Evolutionary conservation across 2,797 vertebrate species (phyloP).

Genomic region (Gymnothorax reevesii): DNA sequence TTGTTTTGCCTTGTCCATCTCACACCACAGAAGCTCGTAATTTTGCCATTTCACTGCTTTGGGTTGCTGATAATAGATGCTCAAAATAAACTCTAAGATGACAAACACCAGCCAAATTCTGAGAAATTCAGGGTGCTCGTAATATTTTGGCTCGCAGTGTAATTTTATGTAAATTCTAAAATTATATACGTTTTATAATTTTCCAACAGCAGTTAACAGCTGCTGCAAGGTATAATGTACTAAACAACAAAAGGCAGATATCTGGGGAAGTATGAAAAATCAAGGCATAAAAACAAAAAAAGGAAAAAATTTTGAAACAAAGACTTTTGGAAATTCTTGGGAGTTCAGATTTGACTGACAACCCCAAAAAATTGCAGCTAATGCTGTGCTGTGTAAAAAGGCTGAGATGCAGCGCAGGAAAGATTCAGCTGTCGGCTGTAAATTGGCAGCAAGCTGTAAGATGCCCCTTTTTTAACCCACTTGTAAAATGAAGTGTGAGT

Average conservation of each 20-base stretch:
- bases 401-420: background rate
- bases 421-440: background rate
- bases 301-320: background rate
- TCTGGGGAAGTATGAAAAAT: background rate
- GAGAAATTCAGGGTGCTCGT: too few relatives aligned
- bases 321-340: background rate
- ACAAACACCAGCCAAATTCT: too few relatives aligned
- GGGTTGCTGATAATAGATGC: too few relatives aligned
- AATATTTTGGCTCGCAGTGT: too few relatives aligned
- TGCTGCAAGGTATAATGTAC: background rate
- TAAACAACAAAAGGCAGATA: background rate
- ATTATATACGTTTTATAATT: background rate
- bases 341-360: background rate
- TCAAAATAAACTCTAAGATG: too few relatives aligned
- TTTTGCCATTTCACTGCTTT: background rate
- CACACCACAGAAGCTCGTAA: background rate
- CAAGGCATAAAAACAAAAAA: background rate
- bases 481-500: slow-evolving; percentile 1
- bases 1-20: background rate
- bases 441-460: background rate
- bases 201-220: background rate
- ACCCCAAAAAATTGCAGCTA: background rate
- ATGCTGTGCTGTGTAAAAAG: background rate
- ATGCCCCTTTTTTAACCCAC: slow-evolving; percentile 1
- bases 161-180: too few relatives aligned